Percentiles rank a stretch among this genome's conserved stretches.
Conservation (phyloP, 1,140 invertebrate species). For the Tetramorium simillimum region DNA sequence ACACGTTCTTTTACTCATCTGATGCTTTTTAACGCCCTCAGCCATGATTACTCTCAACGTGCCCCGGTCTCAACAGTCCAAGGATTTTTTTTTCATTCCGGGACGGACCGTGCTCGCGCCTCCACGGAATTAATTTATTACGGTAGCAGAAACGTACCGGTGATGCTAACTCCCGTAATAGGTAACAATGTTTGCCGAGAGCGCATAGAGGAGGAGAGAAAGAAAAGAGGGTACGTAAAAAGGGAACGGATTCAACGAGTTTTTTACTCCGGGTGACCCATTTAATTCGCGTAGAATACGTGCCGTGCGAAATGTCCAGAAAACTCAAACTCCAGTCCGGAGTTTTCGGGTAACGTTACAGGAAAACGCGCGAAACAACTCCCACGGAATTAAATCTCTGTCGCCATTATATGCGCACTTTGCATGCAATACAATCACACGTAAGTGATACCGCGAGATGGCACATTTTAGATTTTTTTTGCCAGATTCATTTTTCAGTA, state of each 20-base stretch:
- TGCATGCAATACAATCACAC: neutral
- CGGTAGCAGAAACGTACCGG: slow-evolving; percentile 58
- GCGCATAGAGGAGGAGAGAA: slow-evolving; percentile 63
- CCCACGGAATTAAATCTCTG: slow-evolving; percentile 50
- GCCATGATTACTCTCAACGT: slow-evolving; percentile 57
- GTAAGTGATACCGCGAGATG: neutral
- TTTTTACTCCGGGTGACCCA: slow-evolving; percentile 66
- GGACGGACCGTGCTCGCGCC: slow-evolving; percentile 33
- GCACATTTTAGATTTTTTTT: neutral
- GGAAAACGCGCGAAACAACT: slow-evolving; percentile 54
- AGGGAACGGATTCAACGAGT: slow-evolving; percentile 62
- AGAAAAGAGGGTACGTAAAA: slow-evolving; percentile 62
- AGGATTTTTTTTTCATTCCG: neutral
- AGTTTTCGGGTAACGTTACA: slow-evolving; percentile 50
- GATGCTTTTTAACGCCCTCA: slow-evolving; percentile 59
- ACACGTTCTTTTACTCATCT: slow-evolving; percentile 35
- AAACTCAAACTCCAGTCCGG: slow-evolving; percentile 55
- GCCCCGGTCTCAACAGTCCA: slow-evolving; percentile 50
- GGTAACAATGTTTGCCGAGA: slow-evolving; percentile 70
- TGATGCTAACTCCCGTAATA: slow-evolving; percentile 72
- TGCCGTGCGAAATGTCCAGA: slow-evolving; percentile 40
- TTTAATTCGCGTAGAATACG: slow-evolving; percentile 70
- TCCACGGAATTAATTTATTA: slow-evolving; percentile 77
- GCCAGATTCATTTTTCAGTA: neutral
- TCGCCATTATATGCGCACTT: slow-evolving; percentile 39